phyloP scores from a whole-genome alignment of 1,140 invertebrate species.

The Ooceraea biroi region DNA sequence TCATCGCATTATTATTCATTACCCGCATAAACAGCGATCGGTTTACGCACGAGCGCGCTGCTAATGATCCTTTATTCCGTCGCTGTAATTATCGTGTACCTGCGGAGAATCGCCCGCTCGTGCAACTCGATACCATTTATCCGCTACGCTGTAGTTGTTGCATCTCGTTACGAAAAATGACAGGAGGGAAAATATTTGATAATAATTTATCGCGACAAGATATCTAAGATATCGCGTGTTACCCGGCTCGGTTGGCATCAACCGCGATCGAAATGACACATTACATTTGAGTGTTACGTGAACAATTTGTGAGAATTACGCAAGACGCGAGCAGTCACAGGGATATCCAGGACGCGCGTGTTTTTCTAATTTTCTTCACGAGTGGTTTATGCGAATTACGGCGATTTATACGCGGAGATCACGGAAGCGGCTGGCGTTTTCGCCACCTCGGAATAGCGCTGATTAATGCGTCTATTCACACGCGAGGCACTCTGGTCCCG shows the following conservation, averaged over 20 bases:
- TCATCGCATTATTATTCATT: constrained; percentile 63
- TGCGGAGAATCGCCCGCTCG: constrained; percentile 22
- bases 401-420: constrained; percentile 6
- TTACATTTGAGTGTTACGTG: not conserved
- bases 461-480: constrained; percentile 50
- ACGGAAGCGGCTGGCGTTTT: constrained; percentile 18
- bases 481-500: constrained; percentile 24
- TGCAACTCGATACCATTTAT: constrained; percentile 53
- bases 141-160: too few species aligned
- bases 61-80: constrained; percentile 65
- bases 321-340: too few species aligned
- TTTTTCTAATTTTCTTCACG: constrained; percentile 3
- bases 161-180: too few species aligned
- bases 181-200: not conserved
- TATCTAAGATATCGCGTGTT: too few species aligned
- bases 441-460: constrained; percentile 28
- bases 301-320: not conserved
- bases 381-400: constrained; percentile 23
- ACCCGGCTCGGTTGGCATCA: too few species aligned
- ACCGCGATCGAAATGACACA: not conserved
- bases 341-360: too few species aligned
- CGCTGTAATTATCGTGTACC: constrained; percentile 48
- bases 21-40: constrained; percentile 50
- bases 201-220: not conserved
- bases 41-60: constrained; percentile 50